These are phyloP conservation scores for Tangara arthus DNA, from an alignment of 2,797 vertebrate species.

Conservation along the genomic window DNA sequence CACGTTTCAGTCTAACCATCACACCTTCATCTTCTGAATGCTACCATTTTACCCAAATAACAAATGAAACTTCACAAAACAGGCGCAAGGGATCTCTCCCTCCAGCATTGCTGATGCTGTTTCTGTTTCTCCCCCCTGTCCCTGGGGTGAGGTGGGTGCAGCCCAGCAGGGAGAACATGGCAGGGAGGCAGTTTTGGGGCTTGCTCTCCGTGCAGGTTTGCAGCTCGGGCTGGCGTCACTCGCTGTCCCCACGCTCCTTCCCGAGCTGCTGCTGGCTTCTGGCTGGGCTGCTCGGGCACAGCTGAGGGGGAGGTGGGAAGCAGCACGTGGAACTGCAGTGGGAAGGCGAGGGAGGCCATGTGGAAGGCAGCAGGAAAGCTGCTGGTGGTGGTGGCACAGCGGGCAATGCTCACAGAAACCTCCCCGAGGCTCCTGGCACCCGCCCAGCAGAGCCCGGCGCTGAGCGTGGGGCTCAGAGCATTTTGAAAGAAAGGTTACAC, in stretches of 20 bases:
- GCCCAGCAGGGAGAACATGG: neutral
- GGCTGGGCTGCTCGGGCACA: neutral
- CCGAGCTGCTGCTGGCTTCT: neutral
- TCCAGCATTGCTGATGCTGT: rapidly evolving
- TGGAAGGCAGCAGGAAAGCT: neutral
- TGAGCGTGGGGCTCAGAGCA: neutral
- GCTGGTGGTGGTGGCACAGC: neutral
- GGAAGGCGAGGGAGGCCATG: neutral
- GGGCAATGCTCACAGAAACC: neutral
- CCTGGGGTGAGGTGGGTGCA: neutral
- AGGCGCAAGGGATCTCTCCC: neutral
- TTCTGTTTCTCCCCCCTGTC: neutral
- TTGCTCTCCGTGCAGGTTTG: rapidly evolving
- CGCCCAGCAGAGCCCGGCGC: neutral
- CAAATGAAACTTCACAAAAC: neutral
- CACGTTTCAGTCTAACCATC: neutral
- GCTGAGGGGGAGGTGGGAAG: neutral
- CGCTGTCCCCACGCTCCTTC: neutral
- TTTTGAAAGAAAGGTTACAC: neutral
- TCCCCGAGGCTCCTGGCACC: neutral
- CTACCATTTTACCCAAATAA: neutral
- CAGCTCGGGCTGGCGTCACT: neutral
- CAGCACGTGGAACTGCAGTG: neutral
- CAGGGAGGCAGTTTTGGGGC: neutral
- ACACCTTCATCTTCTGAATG: rapidly evolving